A percentile compares a stretch with the other conserved stretches of the same genome.
phyloP scores from a whole-genome alignment of 2,113 vertebrate genomes.

The Pomatorhinus ruficollis region DNA sequence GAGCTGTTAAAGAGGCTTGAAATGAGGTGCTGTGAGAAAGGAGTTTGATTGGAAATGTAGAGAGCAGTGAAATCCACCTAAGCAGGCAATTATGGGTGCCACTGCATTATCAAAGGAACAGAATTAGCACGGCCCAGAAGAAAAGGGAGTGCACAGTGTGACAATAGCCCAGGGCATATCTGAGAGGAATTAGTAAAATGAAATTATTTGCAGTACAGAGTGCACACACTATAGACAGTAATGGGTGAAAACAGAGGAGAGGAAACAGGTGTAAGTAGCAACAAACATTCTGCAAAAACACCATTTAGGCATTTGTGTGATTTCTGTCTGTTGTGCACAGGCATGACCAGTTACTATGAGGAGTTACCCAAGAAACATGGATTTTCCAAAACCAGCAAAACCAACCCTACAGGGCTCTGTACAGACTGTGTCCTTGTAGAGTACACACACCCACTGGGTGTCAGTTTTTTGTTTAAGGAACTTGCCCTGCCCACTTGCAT shows the following conservation, averaged over 20 bases:
- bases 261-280: background rate
- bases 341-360: background rate
- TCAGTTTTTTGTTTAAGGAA: background rate
- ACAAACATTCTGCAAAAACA: background rate
- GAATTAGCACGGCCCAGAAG: constrained; percentile 41
- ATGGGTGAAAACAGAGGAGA: background rate
- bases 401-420: background rate
- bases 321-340: background rate
- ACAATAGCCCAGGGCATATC: constrained; percentile 28
- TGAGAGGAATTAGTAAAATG: constrained; percentile 58
- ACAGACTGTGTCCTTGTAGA: accelerated
- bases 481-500: background rate
- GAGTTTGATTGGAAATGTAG: constrained; percentile 48
- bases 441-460: too few relatives aligned
- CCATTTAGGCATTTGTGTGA: background rate
- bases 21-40: constrained; percentile 48
- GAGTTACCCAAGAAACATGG: background rate
- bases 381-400: background rate
- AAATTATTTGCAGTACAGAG: background rate
- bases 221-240: background rate
- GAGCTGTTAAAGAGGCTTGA: constrained; percentile 55
- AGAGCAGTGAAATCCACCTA: background rate
- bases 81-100: background rate
- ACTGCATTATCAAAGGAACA: constrained; percentile 9
- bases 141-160: constrained; percentile 24